Conservation (phyloP, 2,113 vertebrate genomes). For the Mohoua ochrocephala region DNA sequence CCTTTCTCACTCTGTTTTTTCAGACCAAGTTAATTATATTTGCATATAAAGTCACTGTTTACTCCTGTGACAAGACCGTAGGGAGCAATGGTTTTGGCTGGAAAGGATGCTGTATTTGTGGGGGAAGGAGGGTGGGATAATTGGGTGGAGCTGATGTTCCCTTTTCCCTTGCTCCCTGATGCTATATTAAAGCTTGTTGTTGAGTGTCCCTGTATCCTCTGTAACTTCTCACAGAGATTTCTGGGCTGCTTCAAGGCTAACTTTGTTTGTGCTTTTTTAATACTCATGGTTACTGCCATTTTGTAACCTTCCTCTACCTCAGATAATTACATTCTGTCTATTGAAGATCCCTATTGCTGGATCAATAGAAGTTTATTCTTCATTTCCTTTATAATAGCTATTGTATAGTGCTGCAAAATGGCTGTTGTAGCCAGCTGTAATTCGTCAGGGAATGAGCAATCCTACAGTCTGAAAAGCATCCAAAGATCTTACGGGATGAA, state of each 20-base stretch:
- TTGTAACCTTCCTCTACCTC: not conserved
- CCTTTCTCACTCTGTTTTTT: not conserved
- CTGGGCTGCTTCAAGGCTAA: not conserved
- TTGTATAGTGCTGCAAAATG: not conserved
- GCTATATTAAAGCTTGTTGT: not conserved
- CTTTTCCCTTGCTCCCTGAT: not conserved
- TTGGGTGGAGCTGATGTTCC: not conserved
- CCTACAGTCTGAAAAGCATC: constrained; percentile 6
- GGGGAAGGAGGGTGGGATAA: not conserved
- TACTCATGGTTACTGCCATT: not conserved
- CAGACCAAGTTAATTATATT: constrained; percentile 12
- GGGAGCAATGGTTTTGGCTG: not conserved
- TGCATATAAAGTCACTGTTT: not conserved
- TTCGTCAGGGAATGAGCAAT: not conserved
- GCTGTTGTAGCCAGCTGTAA: not conserved
- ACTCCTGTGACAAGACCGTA: not conserved
- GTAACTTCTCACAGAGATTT: not conserved
- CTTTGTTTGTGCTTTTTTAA: not conserved
- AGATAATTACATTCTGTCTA: not conserved
- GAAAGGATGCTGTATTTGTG: not conserved
- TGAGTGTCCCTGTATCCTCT: not conserved
- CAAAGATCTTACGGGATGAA: not conserved
- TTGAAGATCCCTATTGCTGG: not conserved
- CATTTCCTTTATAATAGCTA: constrained; percentile 26
- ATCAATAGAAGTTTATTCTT: constrained; percentile 56